phyloP scores from a whole-genome alignment of 2,888 invertebrate species.

The Torymus aiolomorphi region DNA sequence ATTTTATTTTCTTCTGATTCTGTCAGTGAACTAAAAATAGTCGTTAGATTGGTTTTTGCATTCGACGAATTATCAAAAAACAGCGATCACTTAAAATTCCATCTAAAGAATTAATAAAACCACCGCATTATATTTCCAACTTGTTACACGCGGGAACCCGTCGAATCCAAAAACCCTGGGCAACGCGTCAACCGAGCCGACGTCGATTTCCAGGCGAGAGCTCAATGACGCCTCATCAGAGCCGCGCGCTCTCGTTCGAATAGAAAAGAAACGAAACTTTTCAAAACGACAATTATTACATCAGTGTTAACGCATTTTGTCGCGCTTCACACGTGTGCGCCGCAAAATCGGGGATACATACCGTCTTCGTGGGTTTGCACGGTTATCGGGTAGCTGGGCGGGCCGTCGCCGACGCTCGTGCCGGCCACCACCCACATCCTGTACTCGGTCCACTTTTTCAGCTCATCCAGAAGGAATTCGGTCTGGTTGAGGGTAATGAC shows the following conservation, averaged over 20 bases:
- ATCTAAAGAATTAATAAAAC: too few relatives aligned
- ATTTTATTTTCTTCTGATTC: too few relatives aligned
- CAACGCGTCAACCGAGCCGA: too few relatives aligned
- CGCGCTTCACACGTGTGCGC: too few relatives aligned
- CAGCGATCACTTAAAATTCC: too few relatives aligned
- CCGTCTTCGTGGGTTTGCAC: slow-evolving; percentile 99
- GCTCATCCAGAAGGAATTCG: slow-evolving; percentile 89
- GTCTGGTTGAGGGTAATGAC: slow-evolving; percentile 88
- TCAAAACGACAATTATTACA: background rate
- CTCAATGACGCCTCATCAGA: background rate
- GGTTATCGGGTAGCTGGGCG: slow-evolving; percentile 92
- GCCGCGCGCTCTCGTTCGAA: background rate
- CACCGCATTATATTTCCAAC: too few relatives aligned
- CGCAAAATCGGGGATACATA: slow-evolving; percentile 81
- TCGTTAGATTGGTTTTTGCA: too few relatives aligned
- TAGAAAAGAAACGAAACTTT: slow-evolving; percentile 2
- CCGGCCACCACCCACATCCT: slow-evolving; percentile 97
- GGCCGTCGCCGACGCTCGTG: slow-evolving; percentile 97
- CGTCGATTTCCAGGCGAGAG: slow-evolving; percentile 14
- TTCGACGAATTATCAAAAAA: too few relatives aligned
- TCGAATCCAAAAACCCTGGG: too few relatives aligned
- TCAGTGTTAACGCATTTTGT: background rate
- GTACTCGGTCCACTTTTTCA: slow-evolving; percentile 97
- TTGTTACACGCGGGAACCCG: too few relatives aligned
- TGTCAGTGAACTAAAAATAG: too few relatives aligned